phyloP scores from a whole-genome alignment of 2,888 invertebrate species.

The Aphelenchoides bicaudatus region DNA sequence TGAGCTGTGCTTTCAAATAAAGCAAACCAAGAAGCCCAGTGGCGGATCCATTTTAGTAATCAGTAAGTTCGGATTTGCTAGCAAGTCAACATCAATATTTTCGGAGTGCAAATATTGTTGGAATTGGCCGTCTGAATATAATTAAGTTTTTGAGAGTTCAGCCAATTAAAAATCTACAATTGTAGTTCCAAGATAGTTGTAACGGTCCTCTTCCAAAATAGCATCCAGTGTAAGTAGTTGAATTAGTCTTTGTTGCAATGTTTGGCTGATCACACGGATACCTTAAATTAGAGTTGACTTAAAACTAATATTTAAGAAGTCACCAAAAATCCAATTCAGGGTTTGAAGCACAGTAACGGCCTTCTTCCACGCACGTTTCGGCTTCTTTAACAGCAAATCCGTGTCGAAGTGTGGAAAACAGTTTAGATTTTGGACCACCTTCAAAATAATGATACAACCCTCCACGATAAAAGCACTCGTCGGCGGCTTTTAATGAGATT shows the following conservation, averaged over 20 bases:
- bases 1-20: background rate
- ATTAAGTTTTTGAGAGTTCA: slow-evolving; percentile 30
- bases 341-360: slow-evolving; percentile 32
- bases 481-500: slow-evolving; percentile 34
- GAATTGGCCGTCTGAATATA: slow-evolving; percentile 60
- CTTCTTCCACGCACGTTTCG: slow-evolving; percentile 26
- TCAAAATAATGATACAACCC: slow-evolving; percentile 58
- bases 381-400: slow-evolving; percentile 26
- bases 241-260: slow-evolving; percentile 20
- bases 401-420: slow-evolving; percentile 29
- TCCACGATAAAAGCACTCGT: slow-evolving; percentile 58
- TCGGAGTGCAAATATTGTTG: slow-evolving; percentile 43
- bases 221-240: slow-evolving; percentile 41
- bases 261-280: slow-evolving; percentile 21
- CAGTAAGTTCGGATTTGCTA: slow-evolving; percentile 44
- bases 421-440: slow-evolving; percentile 44
- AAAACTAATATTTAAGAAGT: slow-evolving; percentile 40
- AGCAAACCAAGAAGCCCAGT: slow-evolving; percentile 53
- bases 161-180: slow-evolving; percentile 54
- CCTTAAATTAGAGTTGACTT: background rate
- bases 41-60: slow-evolving; percentile 53
- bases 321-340: slow-evolving; percentile 46
- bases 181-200: slow-evolving; percentile 43
- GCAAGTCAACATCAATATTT: slow-evolving; percentile 30
- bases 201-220: slow-evolving; percentile 57